Percentiles rank a stretch among this genome's conserved stretches.
Conservation (phyloP, 2,888 invertebrate species). For the Leptinotarsa juncta region DNA sequence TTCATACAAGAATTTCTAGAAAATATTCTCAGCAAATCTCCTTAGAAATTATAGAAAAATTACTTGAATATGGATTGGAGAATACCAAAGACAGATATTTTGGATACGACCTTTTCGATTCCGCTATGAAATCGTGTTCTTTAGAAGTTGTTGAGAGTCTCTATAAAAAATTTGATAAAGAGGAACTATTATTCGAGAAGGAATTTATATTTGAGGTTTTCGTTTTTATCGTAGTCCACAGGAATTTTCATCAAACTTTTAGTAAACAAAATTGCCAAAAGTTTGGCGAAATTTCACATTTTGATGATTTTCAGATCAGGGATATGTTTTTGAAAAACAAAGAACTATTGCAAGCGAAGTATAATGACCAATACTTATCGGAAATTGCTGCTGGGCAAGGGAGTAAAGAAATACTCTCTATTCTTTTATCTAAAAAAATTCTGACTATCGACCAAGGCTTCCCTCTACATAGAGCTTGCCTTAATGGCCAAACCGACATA, state of each 20-base stretch:
- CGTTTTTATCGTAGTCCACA: conserved; percentile 14
- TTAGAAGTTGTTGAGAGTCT: conserved; percentile 21
- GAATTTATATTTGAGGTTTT: conserved; percentile 23
- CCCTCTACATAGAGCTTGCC: conserved; percentile 24
- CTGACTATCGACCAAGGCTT: conserved; percentile 17
- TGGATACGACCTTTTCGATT: conserved; percentile 28
- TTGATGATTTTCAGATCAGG: conserved; percentile 13
- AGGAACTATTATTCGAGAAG: conserved; percentile 18
- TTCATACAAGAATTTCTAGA: not conserved
- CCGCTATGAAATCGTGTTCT: conserved; percentile 32
- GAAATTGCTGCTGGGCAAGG: conserved; percentile 24
- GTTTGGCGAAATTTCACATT: not conserved
- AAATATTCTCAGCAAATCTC: conserved; percentile 9
- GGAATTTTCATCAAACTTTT: conserved; percentile 24
- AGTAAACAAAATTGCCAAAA: conserved; percentile 20
- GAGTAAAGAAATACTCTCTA: conserved; percentile 13
- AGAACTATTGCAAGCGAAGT: conserved; percentile 22
- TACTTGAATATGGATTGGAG: conserved; percentile 8
- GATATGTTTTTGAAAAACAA: conserved; percentile 22
- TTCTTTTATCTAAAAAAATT: conserved; percentile 2
- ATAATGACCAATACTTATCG: conserved; percentile 26
- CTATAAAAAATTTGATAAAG: conserved; percentile 18
- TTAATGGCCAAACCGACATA: conserved; percentile 21
- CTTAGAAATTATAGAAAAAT: conserved; percentile 16
- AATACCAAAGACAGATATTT: conserved; percentile 24